These are phyloP conservation scores for Loripinus fragilis DNA, from an alignment of 2,888 invertebrate species.

Conservation along the genomic window DNA sequence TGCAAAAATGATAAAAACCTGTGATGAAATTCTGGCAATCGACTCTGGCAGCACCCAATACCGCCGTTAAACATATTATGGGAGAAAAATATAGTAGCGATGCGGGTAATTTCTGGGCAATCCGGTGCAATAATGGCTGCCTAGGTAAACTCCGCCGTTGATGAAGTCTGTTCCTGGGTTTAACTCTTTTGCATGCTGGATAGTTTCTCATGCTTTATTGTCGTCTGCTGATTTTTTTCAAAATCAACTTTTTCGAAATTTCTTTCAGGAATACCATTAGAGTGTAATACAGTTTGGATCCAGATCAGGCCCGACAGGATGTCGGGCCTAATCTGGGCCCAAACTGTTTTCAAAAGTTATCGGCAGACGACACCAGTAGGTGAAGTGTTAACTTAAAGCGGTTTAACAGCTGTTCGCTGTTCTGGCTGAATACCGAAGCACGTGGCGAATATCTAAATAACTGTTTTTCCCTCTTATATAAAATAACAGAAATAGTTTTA, in stretches of 20 bases:
- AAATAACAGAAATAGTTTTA: conserved; percentile 8
- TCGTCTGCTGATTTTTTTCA: no score
- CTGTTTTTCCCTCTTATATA: conserved; percentile 4
- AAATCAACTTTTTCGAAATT: no score
- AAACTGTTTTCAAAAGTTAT: no score
- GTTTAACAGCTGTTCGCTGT: conserved; percentile 41
- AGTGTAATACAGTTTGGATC: no score
- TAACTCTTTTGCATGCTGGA: no score
- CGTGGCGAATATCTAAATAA: conserved; percentile 16
- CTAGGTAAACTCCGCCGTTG: conserved; percentile 34
- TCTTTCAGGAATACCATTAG: no score
- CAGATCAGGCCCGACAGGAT: no score
- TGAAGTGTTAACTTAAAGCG: conserved; percentile 27
- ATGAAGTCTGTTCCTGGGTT: conserved; percentile 37
- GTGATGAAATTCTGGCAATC: conserved; percentile 29
- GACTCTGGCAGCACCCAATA: conserved; percentile 20
- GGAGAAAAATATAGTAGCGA: conserved; percentile 35
- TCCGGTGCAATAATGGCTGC: conserved; percentile 39
- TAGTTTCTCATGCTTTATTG: no score
- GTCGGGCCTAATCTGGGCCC: no score
- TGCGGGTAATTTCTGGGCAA: conserved; percentile 41
- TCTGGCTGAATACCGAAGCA: conserved; percentile 50
- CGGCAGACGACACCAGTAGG: no score
- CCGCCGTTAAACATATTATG: conserved; percentile 37
- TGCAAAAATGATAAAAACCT: conserved; percentile 45